phyloP scores from a whole-genome alignment of 2,113 vertebrate species.

The Melanerpes aurifrons region DNA sequence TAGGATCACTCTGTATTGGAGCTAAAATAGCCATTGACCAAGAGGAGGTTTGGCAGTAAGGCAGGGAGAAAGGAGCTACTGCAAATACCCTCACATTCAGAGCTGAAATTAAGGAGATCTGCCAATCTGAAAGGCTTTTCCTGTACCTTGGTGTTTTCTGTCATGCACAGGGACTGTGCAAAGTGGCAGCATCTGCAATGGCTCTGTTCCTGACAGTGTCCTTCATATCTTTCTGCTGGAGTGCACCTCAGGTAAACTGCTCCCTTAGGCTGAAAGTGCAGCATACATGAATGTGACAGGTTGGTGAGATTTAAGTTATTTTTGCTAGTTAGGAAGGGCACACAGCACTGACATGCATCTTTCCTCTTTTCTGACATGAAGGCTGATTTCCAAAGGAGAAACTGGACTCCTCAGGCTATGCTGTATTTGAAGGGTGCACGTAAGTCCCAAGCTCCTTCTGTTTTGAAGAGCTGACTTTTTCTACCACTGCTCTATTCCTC shows the following conservation, averaged over 20 bases:
- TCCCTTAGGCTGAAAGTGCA: not conserved
- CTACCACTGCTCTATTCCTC: not conserved
- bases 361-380: conserved; percentile 38
- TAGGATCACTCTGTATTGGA: not conserved
- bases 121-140: not conserved
- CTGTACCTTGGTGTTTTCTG: not conserved
- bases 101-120: not conserved
- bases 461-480: not conserved
- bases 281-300: not conserved
- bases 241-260: conserved; percentile 83
- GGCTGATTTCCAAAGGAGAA: conserved; percentile 87
- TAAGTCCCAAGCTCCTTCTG: conserved; percentile 70
- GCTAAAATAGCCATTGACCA: not conserved
- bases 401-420: conserved; percentile 98
- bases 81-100: not conserved
- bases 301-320: not conserved
- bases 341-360: not conserved
- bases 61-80: not conserved
- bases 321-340: not conserved
- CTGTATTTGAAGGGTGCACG: conserved; percentile 95
- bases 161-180: conserved; percentile 76
- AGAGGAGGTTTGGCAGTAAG: not conserved
- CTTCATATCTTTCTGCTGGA: conserved; percentile 74
- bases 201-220: conserved; percentile 78
- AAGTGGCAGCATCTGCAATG: conserved; percentile 64